These are phyloP conservation scores for Ardeotis arabs DNA, from an alignment of 2,113 vertebrate species.

Conservation along the genomic window DNA sequence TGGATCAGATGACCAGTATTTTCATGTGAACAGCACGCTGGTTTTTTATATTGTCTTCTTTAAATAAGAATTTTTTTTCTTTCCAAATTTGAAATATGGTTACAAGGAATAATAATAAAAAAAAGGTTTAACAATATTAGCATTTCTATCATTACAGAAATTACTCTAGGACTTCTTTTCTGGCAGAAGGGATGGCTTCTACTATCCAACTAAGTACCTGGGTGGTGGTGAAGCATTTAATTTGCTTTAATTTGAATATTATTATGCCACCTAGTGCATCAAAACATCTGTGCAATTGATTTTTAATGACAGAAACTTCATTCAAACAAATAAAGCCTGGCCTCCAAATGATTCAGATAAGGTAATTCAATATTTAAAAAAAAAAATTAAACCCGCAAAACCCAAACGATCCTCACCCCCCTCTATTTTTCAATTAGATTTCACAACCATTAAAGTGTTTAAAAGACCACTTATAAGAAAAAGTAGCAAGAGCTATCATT, in stretches of 20 bases:
- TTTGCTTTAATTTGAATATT: constrained; percentile 3
- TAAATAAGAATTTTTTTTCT: background rate
- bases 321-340: background rate
- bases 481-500: background rate
- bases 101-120: background rate
- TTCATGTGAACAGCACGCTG: background rate
- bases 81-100: background rate
- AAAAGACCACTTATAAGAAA: background rate
- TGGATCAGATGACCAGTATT: background rate
- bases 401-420: background rate
- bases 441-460: background rate
- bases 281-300: background rate
- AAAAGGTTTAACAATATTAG: background rate
- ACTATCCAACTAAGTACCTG: background rate
- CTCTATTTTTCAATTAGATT: background rate
- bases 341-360: background rate
- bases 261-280: constrained; percentile 45
- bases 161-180: background rate
- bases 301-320: background rate
- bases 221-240: background rate
- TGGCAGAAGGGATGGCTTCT: background rate
- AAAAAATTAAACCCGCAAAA: background rate
- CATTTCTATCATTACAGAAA: background rate
- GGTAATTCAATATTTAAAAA: background rate
- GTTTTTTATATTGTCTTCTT: background rate